Base-by-base conservation (phyloP, 2,797 vertebrate genomes). In the Serranus cabrilla region DNA sequence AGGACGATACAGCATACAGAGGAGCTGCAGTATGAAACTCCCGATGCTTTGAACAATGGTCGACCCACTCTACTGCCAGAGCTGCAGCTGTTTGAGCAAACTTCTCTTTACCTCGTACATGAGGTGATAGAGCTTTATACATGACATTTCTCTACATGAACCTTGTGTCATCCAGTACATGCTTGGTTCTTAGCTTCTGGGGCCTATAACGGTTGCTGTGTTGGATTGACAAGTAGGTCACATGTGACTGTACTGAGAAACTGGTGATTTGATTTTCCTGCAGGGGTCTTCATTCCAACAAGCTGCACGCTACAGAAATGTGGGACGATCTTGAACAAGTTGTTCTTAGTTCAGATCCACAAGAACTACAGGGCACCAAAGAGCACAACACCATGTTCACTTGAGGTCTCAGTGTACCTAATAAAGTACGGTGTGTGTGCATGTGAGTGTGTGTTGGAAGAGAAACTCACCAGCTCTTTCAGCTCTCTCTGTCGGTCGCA, bases 401-500 rank as follows among this genome's bases (percentile, higher is more conserved):
- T 23, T 18, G 49, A 54, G 71, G 42, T 25, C 50, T 56, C 40
- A 12, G 11, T 56, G 78, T 47, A 27, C 72, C 10, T 37, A 20
- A 52, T 37, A 17, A 58, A 49, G 46, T 8, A 31, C 5, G 3
- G 21, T 11, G 27, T 65, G 61, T 74, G 61, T 47, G 69, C 62
- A 79, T 74, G 68, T 69, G 81, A 51, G 64, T 64, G 81, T 21
- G 55, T 58, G 67, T 60, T 9, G 21, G 2, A 27, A 1, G 11
- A 7, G 34, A 16, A 31, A 92, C 97, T 95, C 93, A 99, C 98
- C 97, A 99, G 96, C 84, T 99, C 98, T 89, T 98, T 99, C 40
- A 99, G 95, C 88, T 99, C 98, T 74, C 98, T 94, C 95, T 99
- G 98, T 46, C 98, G 93, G 90, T 99, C 97, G 2, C 98, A 99